A percentile compares a stretch with the other conserved stretches of the same genome.
Evolutionary conservation across 2,113 vertebrate genomes (phyloP).

Genomic region (Cyanoramphus novaezelandiae): DNA sequence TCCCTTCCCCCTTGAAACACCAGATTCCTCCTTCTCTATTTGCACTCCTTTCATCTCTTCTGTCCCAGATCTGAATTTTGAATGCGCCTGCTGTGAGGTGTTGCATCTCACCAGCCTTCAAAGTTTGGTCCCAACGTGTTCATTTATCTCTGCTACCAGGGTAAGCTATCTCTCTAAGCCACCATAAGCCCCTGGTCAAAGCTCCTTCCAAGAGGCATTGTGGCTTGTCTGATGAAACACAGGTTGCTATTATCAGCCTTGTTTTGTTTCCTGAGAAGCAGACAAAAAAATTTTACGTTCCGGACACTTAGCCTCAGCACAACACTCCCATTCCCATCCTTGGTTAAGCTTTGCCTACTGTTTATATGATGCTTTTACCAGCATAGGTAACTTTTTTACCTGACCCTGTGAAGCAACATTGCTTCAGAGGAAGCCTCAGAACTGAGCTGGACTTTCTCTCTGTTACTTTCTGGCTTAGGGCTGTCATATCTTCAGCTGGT

Average conservation of each 20-base stretch:
- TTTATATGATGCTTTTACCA: neutral
- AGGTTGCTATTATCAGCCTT: neutral
- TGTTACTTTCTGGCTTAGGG: neutral
- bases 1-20: neutral
- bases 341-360: neutral
- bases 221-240: neutral
- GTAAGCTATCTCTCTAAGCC: neutral
- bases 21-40: neutral
- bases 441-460: neutral
- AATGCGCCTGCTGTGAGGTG: neutral
- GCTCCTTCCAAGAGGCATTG: neutral
- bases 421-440: neutral
- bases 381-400: neutral
- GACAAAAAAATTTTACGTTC: neutral
- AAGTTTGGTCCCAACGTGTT: accelerated
- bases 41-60: neutral
- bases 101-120: neutral
- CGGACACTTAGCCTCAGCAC: neutral
- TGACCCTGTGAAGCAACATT: neutral
- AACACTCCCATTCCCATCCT: neutral
- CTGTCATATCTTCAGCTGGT: accelerated
- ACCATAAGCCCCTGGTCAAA: neutral
- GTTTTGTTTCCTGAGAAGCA: neutral
- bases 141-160: neutral
- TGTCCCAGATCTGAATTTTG: neutral